These are phyloP conservation scores for Berghia stephanieae DNA, from an alignment of 1,140 invertebrate species.

Conservation along the genomic window DNA sequence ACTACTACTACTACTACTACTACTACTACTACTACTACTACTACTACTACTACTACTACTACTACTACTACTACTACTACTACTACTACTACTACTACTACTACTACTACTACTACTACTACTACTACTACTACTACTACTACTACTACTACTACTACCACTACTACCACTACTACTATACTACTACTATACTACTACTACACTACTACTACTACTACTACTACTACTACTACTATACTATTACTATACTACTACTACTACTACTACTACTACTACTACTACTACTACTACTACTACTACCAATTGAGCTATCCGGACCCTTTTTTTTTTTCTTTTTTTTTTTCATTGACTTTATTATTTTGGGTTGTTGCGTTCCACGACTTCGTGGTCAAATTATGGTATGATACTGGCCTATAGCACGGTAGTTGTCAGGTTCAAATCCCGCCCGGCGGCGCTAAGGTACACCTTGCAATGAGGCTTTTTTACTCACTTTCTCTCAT, in stretches of 20 bases:
- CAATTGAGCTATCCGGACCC: conserved; percentile 11
- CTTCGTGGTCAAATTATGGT: too few species aligned
- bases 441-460: too few species aligned
- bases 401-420: too few species aligned
- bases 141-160: conserved; percentile 30
- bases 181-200: conserved; percentile 32
- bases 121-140: conserved; percentile 31
- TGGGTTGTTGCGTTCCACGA: too few species aligned
- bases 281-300: conserved; percentile 26
- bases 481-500: too few species aligned
- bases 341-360: not conserved
- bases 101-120: conserved; percentile 31
- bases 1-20: conserved; percentile 32
- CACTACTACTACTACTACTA: conserved; percentile 30
- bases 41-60: conserved; percentile 34
- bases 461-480: too few species aligned
- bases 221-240: conserved; percentile 32
- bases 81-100: conserved; percentile 29
- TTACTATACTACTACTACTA: conserved; percentile 31
- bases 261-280: conserved; percentile 33
- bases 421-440: too few species aligned
- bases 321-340: not conserved
- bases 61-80: conserved; percentile 24
- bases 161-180: conserved; percentile 27
- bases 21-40: conserved; percentile 31